Evolutionary conservation across 2,113 vertebrate genomes (phyloP).

Genomic region (Carassius auratus): DNA sequence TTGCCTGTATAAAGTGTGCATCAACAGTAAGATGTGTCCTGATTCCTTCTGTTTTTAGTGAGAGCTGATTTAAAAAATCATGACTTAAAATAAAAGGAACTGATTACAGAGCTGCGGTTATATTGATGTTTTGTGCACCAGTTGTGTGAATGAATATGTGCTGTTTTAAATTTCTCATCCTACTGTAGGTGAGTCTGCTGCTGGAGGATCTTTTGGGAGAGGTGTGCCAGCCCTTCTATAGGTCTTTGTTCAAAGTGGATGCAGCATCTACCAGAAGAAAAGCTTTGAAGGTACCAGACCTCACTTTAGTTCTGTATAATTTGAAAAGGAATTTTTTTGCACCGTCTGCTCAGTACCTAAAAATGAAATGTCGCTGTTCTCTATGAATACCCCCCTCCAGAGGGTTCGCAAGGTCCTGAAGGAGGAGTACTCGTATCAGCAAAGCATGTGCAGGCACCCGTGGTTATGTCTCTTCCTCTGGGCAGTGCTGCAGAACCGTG

Average conservation of each 20-base stretch:
- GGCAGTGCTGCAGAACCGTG: slow-evolving; percentile 85
- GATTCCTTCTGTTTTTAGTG: no score
- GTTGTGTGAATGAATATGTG: background rate
- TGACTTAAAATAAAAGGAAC: background rate
- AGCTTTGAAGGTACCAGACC: slow-evolving; percentile 67
- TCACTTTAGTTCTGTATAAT: background rate
- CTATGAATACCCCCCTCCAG: slow-evolving; percentile 45
- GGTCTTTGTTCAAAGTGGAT: slow-evolving; percentile 52
- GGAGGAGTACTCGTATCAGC: slow-evolving; percentile 52
- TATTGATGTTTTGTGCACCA: background rate
- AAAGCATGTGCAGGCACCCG: slow-evolving; percentile 63
- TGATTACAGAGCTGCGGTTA: background rate
- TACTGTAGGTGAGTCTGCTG: slow-evolving; percentile 74
- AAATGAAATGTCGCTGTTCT: background rate
- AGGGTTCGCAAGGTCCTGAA: slow-evolving; percentile 59
- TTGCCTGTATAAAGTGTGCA: no score
- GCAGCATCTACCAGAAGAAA: slow-evolving; percentile 58
- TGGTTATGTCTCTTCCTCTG: slow-evolving; percentile 88
- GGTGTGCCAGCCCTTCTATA: slow-evolving; percentile 79
- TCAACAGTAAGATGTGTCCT: no score
- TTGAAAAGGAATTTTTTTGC: background rate
- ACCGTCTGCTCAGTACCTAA: background rate
- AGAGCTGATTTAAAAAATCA: background rate
- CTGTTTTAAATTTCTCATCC: background rate
- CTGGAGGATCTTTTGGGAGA: slow-evolving; percentile 82